phyloP scores from a whole-genome alignment of 2,113 vertebrate species.

The Rhynchopsitta pachyrhyncha region DNA sequence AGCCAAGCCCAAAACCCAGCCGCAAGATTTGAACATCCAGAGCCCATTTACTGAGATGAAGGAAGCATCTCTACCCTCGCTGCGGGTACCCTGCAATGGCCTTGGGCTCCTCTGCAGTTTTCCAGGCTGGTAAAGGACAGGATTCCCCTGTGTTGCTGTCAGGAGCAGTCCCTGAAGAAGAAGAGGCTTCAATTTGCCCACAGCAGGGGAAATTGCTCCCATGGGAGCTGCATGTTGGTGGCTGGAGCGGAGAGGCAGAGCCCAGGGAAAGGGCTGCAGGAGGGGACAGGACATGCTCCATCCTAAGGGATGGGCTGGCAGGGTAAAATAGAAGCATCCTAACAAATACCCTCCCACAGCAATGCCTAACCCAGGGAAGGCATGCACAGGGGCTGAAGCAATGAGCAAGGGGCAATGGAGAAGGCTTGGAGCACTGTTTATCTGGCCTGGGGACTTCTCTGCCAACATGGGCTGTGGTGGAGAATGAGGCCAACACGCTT shows the following conservation, averaged over 20 bases:
- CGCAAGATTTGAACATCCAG: background rate
- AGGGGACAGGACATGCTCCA: background rate
- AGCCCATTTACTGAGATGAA: background rate
- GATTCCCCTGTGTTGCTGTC: background rate
- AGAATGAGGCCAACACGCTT: accelerated
- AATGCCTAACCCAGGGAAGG: constrained; percentile 55
- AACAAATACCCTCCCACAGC: constrained; percentile 33
- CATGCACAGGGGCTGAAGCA: background rate
- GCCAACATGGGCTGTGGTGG: background rate
- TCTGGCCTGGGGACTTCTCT: background rate
- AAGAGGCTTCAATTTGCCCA: background rate
- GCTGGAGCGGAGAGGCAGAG: background rate
- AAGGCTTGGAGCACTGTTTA: background rate
- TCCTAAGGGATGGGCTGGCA: background rate
- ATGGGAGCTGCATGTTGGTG: accelerated
- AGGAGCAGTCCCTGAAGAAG: background rate
- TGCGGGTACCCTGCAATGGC: background rate
- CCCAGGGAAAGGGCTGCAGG: background rate
- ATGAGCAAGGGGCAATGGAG: background rate
- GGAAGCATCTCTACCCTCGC: background rate
- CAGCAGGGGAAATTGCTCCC: background rate
- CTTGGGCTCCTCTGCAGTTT: background rate
- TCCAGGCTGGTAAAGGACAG: background rate
- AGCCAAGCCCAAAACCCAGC: constrained; percentile 23
- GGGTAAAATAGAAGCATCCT: constrained; percentile 3